These are phyloP conservation scores for Amphipyra berbera DNA, from an alignment of 2,888 invertebrate species.

Conservation along the genomic window DNA sequence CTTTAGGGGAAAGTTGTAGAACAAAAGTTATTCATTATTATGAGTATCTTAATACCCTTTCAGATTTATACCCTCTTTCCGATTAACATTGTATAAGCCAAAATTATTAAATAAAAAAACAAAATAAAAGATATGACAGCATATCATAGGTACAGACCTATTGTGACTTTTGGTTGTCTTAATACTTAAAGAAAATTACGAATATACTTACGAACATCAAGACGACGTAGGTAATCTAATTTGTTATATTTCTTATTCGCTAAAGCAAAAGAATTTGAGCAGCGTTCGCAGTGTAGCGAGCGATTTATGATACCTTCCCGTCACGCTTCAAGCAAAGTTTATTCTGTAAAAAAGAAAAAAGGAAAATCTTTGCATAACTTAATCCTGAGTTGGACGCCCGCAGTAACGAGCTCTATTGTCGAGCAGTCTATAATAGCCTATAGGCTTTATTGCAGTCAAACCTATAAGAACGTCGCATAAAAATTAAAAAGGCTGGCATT, in stretches of 20 bases:
- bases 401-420: slow-evolving; percentile 75
- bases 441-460: slow-evolving; percentile 39
- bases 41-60: too few species aligned
- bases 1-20: too few species aligned
- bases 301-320: slow-evolving; percentile 57
- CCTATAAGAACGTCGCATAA: slow-evolving; percentile 49
- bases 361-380: slow-evolving; percentile 61
- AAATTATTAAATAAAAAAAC: too few species aligned
- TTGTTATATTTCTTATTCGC: slow-evolving; percentile 42
- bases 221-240: slow-evolving; percentile 42
- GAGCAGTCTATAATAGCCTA: slow-evolving; percentile 45
- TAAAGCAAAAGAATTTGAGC: slow-evolving; percentile 47
- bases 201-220: slow-evolving; percentile 19
- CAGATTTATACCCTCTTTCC: too few species aligned
- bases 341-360: slow-evolving; percentile 55
- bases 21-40: too few species aligned
- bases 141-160: not conserved
- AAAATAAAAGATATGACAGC: too few species aligned
- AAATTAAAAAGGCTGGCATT: slow-evolving; percentile 51
- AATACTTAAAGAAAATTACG: slow-evolving; percentile 10
- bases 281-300: slow-evolving; percentile 35
- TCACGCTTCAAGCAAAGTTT: slow-evolving; percentile 58
- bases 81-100: too few species aligned
- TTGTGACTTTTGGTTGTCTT: slow-evolving; percentile 8
- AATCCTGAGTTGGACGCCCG: slow-evolving; percentile 49